These are phyloP conservation scores for Streptopelia turtur DNA, from an alignment of 2,797 vertebrate genomes.

Conservation along the genomic window DNA sequence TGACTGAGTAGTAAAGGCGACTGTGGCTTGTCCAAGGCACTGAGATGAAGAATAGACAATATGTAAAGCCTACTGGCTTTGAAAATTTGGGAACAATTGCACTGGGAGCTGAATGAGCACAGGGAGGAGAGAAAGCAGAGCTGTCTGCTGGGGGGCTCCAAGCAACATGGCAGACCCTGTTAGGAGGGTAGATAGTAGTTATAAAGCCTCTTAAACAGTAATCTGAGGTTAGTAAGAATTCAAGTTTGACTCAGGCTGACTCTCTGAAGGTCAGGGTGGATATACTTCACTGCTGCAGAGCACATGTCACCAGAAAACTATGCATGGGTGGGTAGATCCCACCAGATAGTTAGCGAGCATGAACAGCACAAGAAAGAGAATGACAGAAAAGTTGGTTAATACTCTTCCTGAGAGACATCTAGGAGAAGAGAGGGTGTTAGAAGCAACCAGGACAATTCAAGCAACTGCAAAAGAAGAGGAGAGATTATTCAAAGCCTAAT, in stretches of 20 bases:
- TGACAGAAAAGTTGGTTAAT: background rate
- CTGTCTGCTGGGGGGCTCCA: background rate
- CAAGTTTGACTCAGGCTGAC: background rate
- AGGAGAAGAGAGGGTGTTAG: background rate
- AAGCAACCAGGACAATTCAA: background rate
- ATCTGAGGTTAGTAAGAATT: background rate
- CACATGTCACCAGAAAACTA: background rate
- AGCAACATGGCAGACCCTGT: background rate
- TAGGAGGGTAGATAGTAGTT: background rate
- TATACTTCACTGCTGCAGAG: background rate
- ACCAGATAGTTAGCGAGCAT: background rate
- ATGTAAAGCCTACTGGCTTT: constrained; percentile 17
- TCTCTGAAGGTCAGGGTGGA: background rate
- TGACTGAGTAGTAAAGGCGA: background rate
- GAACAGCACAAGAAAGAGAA: background rate
- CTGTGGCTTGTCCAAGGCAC: background rate
- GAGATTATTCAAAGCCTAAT: background rate
- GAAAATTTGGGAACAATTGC: background rate
- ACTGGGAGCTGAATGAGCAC: background rate
- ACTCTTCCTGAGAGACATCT: background rate
- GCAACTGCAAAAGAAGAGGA: background rate
- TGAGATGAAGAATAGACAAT: background rate
- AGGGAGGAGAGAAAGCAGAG: background rate
- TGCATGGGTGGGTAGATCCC: background rate
- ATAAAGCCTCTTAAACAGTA: background rate